These are phyloP conservation scores for Pygmarrhopalites habei DNA, from an alignment of 1,140 invertebrate species.

Conservation along the genomic window DNA sequence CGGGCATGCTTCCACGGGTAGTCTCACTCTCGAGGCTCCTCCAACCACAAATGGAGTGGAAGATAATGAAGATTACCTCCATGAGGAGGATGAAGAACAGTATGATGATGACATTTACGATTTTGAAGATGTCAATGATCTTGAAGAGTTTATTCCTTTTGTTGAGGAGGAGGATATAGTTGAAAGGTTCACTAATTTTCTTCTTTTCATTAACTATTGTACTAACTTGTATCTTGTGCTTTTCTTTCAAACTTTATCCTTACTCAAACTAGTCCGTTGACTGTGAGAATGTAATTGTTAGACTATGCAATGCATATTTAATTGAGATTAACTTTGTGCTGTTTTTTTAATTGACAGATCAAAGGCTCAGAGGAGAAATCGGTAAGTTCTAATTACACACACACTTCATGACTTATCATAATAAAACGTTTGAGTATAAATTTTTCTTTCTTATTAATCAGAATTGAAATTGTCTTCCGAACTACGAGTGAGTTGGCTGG, in stretches of 20 bases:
- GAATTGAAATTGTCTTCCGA: slow-evolving; percentile 63
- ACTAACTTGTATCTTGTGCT: too few species aligned
- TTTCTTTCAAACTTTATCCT: too few species aligned
- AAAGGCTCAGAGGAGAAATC: slow-evolving; percentile 58
- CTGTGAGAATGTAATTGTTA: too few species aligned
- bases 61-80: slow-evolving; percentile 30
- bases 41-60: too few species aligned
- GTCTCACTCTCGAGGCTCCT: too few species aligned
- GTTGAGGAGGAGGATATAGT: slow-evolving; percentile 18
- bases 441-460: too few species aligned
- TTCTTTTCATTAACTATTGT: not conserved
- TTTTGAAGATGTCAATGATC: slow-evolving; percentile 30
- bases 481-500: slow-evolving; percentile 56
- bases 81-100: slow-evolving; percentile 41
- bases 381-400: too few species aligned
- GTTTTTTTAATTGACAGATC: slow-evolving; percentile 41
- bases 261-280: too few species aligned
- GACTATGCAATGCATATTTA: too few species aligned
- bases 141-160: slow-evolving; percentile 31
- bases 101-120: slow-evolving; percentile 41
- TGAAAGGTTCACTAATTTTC: slow-evolving; percentile 8
- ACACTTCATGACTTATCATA: too few species aligned
- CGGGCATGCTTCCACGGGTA: not conserved
- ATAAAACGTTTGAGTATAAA: too few species aligned
- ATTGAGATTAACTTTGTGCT: too few species aligned